Base-by-base conservation (phyloP, 2,888 invertebrate genomes). In the Caenorhabditis sp. region DNA sequence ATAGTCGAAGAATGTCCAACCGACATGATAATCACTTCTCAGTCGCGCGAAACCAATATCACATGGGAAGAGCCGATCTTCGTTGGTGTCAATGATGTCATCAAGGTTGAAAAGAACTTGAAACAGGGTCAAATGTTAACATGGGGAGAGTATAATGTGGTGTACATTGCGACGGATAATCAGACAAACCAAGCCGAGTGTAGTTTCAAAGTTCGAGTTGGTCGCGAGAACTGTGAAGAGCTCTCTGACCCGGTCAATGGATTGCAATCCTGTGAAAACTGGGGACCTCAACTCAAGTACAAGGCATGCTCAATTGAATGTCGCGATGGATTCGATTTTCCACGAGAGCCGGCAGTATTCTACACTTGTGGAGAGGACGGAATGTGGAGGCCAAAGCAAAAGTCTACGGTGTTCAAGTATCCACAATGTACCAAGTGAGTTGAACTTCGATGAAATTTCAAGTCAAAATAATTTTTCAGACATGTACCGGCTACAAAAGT, bases 281-380 rank as follows among this genome's bases (percentile, higher is more conserved):
- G 95, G 95, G 96, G 96, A 58, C 95, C 95, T 1, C 95, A 95
- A 63, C 94, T 95, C 53, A 79, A 78, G 64, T 87, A 80, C 76
- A 81, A 80, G 93, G 86, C 95, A 1, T 97, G 96, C 88, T 94
- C 95, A 89, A 95, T 89, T 17, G 83, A 84, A 53, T 89, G 89
- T 78, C 78, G 84, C 25, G 82, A 86, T 64, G 87, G 87, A 27
- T 83, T 78, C 57, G 84, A 83, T 80, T 97, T 97, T 90, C 95
- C 95, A 0, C 93, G 94, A 87, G 92, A 92, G 67, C 93, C 95
- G n/a, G 95, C 97, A 0, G 93, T 94, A 81, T 97, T 97, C 91
- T 97, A 95, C 89, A 95, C 95, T 0, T 97, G 97, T 88, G 96
- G 95, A n/a, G 94, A 93, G 63, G 96, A 97, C 92, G 97, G 97